Evolutionary conservation across 1,140 invertebrate species (phyloP), one percentile per base, ranked within the genome.

Genomic region (Achroia grisella): DNA sequence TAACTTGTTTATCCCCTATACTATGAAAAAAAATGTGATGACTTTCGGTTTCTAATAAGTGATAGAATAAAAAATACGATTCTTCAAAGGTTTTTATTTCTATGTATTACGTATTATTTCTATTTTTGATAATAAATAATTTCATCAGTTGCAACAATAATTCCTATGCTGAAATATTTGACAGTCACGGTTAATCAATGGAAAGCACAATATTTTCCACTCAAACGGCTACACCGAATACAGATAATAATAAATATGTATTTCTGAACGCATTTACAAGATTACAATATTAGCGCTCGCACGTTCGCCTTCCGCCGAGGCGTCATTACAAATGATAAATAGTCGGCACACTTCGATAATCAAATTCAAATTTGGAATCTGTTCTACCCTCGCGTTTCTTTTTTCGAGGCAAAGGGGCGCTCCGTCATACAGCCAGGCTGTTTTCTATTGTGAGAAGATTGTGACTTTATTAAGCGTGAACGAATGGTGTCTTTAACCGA

Each of bases 281-380:
- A 82, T 82, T 80, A 80, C 78, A 75, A 78, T 83, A 83, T 80
- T 80, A 82, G 73, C 71, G 64, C 56, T 50, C 54, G 53, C 46
- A 61, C 65, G 70, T 78, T 70, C 71, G 66, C 48, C 52, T 55
- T 59, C 58, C 56, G 48, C 48, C 44, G 60, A 47, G 51, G 65
- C 71, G 70, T 82, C 78, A 80, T 80, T 76, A 76, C 71, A 68
- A 74, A 82, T 85, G 81, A 85, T 81, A 75, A 85, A 85, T 85
- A 76, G 78, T 56, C 69, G 62, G 63, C 78, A 79, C 81, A 82
- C 81, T 82, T 78, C 77, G 75, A 78, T 85, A 85, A 85, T 85
- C 81, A 85, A 85, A 85, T 85, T 82, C 81, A 76, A 85, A 85
- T 85, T 85, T 82, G 70, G 77, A 82, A 85, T 85, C 81, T 84